Evolutionary conservation across 2,797 vertebrate genomes (phyloP).

Genomic region (Mormyrops attenuatus): DNA sequence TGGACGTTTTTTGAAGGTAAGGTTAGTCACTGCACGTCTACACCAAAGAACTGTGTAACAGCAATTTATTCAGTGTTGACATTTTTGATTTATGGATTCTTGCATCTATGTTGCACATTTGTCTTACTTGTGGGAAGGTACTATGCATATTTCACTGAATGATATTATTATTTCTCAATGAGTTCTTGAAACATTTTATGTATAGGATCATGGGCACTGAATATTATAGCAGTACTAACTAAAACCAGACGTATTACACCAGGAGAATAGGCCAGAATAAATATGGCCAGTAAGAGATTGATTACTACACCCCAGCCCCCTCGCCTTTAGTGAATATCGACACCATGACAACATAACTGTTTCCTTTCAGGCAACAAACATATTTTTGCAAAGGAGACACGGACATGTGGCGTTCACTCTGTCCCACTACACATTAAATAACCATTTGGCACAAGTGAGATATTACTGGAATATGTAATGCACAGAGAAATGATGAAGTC

Average conservation of each 20-base stretch:
- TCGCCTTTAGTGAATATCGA: neutral
- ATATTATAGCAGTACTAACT: neutral
- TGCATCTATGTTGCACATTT: neutral
- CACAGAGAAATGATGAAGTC: neutral
- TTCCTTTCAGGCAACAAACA: neutral
- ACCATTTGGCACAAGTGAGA: conserved; percentile 5
- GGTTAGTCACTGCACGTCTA: neutral
- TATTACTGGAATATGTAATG: neutral
- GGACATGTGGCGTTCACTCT: neutral
- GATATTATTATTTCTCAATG: neutral
- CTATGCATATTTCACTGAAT: conserved; percentile 8
- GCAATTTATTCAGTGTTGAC: neutral
- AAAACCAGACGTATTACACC: neutral
- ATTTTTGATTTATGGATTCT: conserved; percentile 6
- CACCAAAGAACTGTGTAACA: neutral
- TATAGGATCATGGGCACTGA: neutral
- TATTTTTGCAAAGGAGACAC: neutral
- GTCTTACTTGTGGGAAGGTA: neutral
- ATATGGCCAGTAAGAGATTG: neutral
- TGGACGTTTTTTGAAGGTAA: neutral
- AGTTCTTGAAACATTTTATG: neutral
- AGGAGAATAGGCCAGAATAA: neutral
- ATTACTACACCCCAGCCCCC: neutral
- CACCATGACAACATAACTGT: neutral
- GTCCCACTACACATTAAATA: conserved; percentile 1